Evolutionary conservation across 2,888 invertebrate genomes (phyloP), one percentile per base, ranked within the genome.

Genomic region (Meiosimyza platycephala): DNA sequence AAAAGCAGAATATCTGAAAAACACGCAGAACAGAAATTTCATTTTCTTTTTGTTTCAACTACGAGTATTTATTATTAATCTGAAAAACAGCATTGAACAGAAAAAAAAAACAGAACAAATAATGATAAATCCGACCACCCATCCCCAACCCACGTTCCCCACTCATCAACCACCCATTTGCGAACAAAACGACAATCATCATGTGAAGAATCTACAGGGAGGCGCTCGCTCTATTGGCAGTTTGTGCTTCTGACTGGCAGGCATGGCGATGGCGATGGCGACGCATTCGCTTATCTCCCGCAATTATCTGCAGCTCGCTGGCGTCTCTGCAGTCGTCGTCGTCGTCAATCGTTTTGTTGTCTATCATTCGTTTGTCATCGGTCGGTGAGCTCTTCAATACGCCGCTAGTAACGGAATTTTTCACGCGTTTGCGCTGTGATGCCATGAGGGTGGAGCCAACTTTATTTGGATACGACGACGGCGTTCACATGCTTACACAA

Each of bases 291-390:
- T 85, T 85, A 85, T 85, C 85, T 86, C 81, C 82, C 81, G 78
- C 79, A 83, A 86, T 85, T 85, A 85, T 85, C 86, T 86, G 75
- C 80, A 74, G 71, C 64, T 70, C 65, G 65, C 71, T 62, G 70
- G 62, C 63, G 52, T 72, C 65, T 28, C 28, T 28, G 59, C 68
- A 59, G 67, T 59, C 63, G 69, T 68, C 52, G 73, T 22, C 40
- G 72, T 77, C 77, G 76, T 79, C 78, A 67, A 64, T 75, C 28
- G 59, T 40, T 50, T 55, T 63, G 81, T 68, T 79, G 81, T 80
- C 81, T 84, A 81, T 84, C 83, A 82, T 83, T 83, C 83, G 83
- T 83, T 82, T 83, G 83, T 84, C 84, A 84, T 83, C 83, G 78
- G 16, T 68, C 55, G 9, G 40, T 16, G 55, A 18, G 55, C 57